Conservation (phyloP, 2,113 vertebrate genomes). For the Redunca redunca region DNA sequence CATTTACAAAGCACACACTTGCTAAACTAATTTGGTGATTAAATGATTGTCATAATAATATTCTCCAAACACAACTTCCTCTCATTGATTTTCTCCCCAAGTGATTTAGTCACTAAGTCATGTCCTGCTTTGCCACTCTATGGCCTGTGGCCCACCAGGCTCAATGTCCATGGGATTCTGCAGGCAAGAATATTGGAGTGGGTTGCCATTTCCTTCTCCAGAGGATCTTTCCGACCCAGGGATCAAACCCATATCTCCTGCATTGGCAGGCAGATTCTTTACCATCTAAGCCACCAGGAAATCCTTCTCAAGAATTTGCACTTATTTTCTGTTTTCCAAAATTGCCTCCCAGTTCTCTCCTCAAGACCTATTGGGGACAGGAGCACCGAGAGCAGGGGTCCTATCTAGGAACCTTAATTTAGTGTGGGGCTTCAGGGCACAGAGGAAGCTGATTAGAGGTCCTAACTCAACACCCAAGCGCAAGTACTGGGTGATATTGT, state of each 20-base stretch:
- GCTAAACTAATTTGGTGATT: background rate
- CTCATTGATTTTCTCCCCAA: background rate
- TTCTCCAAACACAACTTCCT: background rate
- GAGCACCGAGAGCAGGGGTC: background rate
- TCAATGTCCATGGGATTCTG: background rate
- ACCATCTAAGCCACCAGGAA: background rate
- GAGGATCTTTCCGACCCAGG: background rate
- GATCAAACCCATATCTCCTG: background rate
- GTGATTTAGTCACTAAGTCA: background rate
- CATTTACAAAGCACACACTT: background rate
- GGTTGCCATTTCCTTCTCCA: background rate
- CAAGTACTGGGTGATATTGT: background rate
- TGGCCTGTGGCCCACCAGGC: background rate
- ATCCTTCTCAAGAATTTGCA: background rate
- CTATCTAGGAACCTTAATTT: background rate
- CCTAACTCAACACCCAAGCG: background rate
- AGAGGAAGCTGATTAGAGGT: background rate
- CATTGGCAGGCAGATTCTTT: background rate
- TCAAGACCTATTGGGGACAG: background rate
- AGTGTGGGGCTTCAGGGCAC: background rate
- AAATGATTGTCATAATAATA: background rate
- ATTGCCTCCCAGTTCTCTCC: background rate
- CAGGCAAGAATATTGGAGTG: background rate
- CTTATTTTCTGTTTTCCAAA: background rate
- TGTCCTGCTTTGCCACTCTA: background rate